Conservation (phyloP, 2,888 invertebrate genomes). For the Hydraecia micacea region DNA sequence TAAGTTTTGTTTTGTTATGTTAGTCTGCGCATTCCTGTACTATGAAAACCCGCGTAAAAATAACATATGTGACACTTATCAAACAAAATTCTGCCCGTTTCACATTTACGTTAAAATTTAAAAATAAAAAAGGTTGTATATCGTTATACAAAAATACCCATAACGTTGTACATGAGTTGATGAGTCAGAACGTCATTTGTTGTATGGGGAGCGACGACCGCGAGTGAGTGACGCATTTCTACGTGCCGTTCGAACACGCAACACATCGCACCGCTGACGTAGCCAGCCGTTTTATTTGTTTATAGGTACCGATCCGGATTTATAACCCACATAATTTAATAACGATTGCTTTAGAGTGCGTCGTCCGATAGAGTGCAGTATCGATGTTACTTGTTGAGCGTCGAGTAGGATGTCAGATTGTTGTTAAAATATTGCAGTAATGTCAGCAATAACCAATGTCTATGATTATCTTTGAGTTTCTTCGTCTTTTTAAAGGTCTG, state of each 20-base stretch:
- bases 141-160: constrained; percentile 69
- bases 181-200: constrained; percentile 83
- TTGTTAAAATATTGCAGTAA: constrained; percentile 8
- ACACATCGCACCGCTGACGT: constrained; percentile 65
- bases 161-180: constrained; percentile 82
- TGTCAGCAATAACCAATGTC: background rate
- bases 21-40: background rate
- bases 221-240: constrained; percentile 75
- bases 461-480: background rate
- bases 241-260: constrained; percentile 68
- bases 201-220: constrained; percentile 86
- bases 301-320: constrained; percentile 63
- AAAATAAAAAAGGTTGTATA: constrained; percentile 51
- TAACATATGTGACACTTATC: background rate
- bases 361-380: constrained; percentile 51
- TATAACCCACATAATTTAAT: constrained; percentile 65
- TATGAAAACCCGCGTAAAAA: constrained; percentile 4
- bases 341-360: constrained; percentile 58
- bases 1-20: background rate
- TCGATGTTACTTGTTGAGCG: constrained; percentile 46
- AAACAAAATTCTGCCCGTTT: constrained; percentile 1
- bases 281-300: constrained; percentile 62
- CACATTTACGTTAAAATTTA: constrained; percentile 34
- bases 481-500: background rate
- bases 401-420: constrained; percentile 18